Evolutionary conservation across 2,113 vertebrate species (phyloP).

Genomic region (Spermophilus dauricus): DNA sequence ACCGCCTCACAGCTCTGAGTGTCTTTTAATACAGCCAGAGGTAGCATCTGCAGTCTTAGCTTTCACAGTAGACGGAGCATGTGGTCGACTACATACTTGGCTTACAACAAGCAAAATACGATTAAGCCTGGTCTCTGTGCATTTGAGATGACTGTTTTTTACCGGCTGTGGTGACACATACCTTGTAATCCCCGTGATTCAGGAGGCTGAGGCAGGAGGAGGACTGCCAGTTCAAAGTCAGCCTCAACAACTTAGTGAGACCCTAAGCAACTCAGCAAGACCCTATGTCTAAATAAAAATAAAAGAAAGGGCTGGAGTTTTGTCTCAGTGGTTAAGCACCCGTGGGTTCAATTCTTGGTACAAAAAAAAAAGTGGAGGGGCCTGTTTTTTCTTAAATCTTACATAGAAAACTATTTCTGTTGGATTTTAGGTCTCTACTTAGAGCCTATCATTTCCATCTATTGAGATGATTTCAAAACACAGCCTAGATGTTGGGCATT

Average conservation of each 20-base stretch:
- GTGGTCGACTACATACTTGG: not conserved
- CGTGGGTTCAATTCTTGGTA: too few species aligned
- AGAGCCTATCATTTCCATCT: not conserved
- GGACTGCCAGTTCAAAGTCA: too few species aligned
- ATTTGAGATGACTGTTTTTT: not conserved
- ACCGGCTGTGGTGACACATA: not conserved
- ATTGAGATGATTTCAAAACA: not conserved
- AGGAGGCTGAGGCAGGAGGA: too few species aligned
- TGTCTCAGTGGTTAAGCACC: too few species aligned
- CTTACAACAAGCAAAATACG: not conserved
- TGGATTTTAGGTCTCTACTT: not conserved
- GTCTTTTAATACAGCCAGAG: not conserved
- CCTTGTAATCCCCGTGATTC: too few species aligned
- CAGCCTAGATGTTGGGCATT: not conserved
- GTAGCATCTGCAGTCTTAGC: not conserved
- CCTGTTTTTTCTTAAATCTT: not conserved
- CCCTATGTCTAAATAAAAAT: too few species aligned
- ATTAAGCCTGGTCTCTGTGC: not conserved
- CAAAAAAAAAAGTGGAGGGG: too few species aligned
- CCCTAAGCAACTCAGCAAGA: too few species aligned
- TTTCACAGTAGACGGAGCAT: not conserved
- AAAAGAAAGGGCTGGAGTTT: too few species aligned
- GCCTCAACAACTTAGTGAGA: too few species aligned
- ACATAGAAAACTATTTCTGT: constrained; percentile 38
- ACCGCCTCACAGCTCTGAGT: fast-evolving